Percentiles rank a stretch among this genome's conserved stretches.
These are phyloP conservation scores for Agrotis segetum DNA, from an alignment of 2,888 invertebrate species.

Conservation along the genomic window DNA sequence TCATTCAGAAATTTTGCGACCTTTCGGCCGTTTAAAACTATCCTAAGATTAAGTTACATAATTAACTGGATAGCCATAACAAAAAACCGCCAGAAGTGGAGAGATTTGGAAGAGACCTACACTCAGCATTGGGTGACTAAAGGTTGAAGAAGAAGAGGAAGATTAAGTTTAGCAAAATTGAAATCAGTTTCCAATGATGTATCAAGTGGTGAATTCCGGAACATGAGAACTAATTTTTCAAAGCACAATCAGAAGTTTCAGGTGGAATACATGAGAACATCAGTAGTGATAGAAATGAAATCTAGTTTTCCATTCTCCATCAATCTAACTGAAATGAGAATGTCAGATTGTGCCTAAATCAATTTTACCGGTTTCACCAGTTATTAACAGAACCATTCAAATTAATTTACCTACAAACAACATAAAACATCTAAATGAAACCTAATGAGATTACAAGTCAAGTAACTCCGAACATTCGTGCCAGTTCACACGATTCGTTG, in stretches of 20 bases:
- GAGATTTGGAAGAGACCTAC: too few species aligned
- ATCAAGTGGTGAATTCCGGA: background rate
- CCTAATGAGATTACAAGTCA: conserved; percentile 44
- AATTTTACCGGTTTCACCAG: background rate
- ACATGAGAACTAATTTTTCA: background rate
- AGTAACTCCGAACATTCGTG: conserved; percentile 62
- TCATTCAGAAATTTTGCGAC: background rate
- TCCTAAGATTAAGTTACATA: background rate
- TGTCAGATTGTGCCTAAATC: background rate
- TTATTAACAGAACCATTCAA: conserved; percentile 2
- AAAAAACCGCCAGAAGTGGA: too few species aligned
- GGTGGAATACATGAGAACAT: background rate
- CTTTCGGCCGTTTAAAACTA: background rate
- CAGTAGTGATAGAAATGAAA: background rate
- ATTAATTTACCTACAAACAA: conserved; percentile 17
- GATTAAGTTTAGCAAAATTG: background rate
- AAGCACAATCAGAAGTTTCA: background rate
- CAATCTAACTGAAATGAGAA: too few species aligned
- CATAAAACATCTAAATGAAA: conserved; percentile 14
- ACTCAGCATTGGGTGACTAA: too few species aligned
- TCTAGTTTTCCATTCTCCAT: background rate
- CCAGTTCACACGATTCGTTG: conserved; percentile 68
- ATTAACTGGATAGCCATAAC: too few species aligned
- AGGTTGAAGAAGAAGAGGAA: too few species aligned
- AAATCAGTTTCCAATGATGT: background rate